Percentiles rank a stretch among this genome's conserved stretches.
phyloP scores from a whole-genome alignment of 2,113 vertebrate genomes.

The Pelodiscus sinensis region DNA sequence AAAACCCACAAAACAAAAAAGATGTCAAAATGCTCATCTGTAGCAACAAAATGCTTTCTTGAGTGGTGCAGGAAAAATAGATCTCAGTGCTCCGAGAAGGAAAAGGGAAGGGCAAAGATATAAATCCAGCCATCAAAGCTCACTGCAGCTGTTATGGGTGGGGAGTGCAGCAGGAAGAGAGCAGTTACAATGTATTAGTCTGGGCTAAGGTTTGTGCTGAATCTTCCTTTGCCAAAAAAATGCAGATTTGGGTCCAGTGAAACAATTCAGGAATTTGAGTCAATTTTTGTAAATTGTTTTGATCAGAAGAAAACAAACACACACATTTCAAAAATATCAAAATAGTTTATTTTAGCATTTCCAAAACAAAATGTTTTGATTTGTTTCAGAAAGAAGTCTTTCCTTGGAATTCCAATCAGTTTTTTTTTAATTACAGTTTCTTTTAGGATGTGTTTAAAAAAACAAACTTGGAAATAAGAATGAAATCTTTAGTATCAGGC shows the following conservation, averaged over 20 bases:
- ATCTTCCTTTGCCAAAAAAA: background rate
- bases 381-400: background rate
- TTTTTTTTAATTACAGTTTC: background rate
- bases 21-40: background rate
- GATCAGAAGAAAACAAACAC: background rate
- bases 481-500: background rate
- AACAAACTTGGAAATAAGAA: background rate
- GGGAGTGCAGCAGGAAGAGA: background rate
- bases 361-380: background rate
- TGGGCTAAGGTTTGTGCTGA: background rate
- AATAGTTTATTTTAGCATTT: background rate
- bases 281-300: background rate
- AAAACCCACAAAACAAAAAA: background rate
- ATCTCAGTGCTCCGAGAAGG: background rate
- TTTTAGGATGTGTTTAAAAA: background rate
- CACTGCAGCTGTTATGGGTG: background rate
- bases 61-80: background rate
- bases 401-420: background rate
- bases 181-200: background rate
- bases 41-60: background rate
- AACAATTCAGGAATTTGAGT: background rate
- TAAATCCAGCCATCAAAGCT: background rate
- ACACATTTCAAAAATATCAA: background rate
- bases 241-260: background rate
- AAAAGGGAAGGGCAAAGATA: background rate